Base-by-base conservation (phyloP, 2,113 vertebrate genomes). In the Gallinago jamesoni region DNA sequence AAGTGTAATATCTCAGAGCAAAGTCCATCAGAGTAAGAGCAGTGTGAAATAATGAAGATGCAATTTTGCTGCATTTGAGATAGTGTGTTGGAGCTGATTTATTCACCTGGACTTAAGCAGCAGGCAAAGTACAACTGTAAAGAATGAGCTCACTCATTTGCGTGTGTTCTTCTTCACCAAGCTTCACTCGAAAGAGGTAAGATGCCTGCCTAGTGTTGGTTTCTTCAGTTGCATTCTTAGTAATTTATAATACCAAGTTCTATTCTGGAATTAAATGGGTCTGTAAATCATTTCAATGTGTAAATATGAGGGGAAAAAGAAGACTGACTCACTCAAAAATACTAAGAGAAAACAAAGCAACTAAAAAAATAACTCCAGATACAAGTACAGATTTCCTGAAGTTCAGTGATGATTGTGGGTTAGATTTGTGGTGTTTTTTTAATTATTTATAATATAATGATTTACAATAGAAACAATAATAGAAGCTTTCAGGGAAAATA, bases 101-200 rank as follows among this genome's bases (percentile, higher is more conserved):
- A 94, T 96, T 97, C 97, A 96, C 55, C 82, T 93, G 95, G 88
- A 95, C 94, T 94, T 87, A 66, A 92, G 96, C 9, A 80, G 72
- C 69, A 97, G 96, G 64, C 97, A 97, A 97, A 97, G 96, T 97
- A 92, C 97, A 96, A n/a, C 39, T 83, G 41, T 33, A 79, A 68
- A 87, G 45, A 62, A 69, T 72, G 50, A 91, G 53, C 16, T 91
- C 21, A 35, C 81, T 80, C 2, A 39, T 73, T 74, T 62, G 2
- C 35, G 15, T 62, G 8, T 1, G 4, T 12, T 66, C 64, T 76
- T 48, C 72, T 47, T 89, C 70, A 27, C 16, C 59, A 87, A 22
- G 52, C 88, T 84, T 73, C 79, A 72, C 43, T 53, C 85, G 57
- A 68, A 84, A 87, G 50, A 97, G 97, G 97, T 97, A 97, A 97